Conservation (phyloP, 2,888 invertebrate genomes). For the Coenonympha arcania region DNA sequence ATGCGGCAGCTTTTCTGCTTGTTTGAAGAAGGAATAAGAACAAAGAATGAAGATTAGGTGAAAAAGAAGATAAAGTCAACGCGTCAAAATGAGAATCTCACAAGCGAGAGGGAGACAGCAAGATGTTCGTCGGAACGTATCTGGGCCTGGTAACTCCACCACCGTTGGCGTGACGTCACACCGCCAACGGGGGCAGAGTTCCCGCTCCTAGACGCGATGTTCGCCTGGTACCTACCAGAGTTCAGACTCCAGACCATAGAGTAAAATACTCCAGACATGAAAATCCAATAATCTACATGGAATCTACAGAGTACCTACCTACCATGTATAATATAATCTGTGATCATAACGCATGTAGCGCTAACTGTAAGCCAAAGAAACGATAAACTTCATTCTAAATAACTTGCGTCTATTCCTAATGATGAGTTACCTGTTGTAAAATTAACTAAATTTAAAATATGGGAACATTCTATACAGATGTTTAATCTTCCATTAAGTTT, state of each 20-base stretch:
- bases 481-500: too few relatives aligned
- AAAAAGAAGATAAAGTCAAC: background rate
- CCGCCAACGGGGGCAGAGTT: slow-evolving; percentile 86
- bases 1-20: too few relatives aligned
- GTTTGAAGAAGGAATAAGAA: background rate
- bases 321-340: too few relatives aligned
- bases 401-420: too few relatives aligned
- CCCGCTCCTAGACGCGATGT: slow-evolving; percentile 78
- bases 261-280: background rate
- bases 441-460: too few relatives aligned
- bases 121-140: slow-evolving; percentile 39
- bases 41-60: background rate
- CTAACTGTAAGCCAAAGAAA: too few relatives aligned
- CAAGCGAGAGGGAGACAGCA: background rate
- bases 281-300: background rate
- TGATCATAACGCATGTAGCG: too few relatives aligned
- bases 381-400: too few relatives aligned
- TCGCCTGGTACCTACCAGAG: slow-evolving; percentile 32
- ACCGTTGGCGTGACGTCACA: slow-evolving; percentile 80
- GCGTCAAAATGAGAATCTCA: background rate
- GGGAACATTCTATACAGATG: too few relatives aligned
- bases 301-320: background rate
- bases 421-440: too few relatives aligned
- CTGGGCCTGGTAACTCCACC: slow-evolving; percentile 87
- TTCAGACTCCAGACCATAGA: too few relatives aligned